Percentiles rank a stretch among this genome's conserved stretches.
phyloP scores from a whole-genome alignment of 2,113 vertebrate genomes.

The Gadus macrocephalus region DNA sequence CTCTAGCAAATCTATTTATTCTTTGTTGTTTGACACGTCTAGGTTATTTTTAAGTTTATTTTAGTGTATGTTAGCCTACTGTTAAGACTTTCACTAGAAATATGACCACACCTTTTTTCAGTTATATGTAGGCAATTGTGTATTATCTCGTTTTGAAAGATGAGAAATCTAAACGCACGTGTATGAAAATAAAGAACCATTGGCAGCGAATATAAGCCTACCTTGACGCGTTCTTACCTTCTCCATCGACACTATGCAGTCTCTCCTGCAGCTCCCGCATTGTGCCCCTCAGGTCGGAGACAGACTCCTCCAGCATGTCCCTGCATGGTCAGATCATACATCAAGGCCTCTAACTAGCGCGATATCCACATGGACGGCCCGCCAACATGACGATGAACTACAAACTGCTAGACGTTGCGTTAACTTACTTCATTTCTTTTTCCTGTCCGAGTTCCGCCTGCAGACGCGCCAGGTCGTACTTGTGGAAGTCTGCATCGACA shows the following conservation, averaged over 20 bases:
- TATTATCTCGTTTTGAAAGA: no score
- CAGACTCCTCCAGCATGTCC: constrained; percentile 64
- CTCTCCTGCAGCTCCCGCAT: constrained; percentile 62
- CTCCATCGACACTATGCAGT: constrained; percentile 61
- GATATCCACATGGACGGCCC: neutral
- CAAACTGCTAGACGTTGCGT: neutral
- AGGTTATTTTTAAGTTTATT: no score
- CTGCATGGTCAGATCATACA: constrained; percentile 30
- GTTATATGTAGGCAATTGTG: no score
- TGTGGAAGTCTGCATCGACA: constrained; percentile 35
- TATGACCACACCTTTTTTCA: no score
- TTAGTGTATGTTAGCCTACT: no score
- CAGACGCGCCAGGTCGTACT: constrained; percentile 40
- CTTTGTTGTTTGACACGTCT: no score
- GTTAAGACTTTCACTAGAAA: no score
- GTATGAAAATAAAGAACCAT: neutral
- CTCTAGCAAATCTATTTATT: no score
- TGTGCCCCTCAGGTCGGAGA: constrained; percentile 60
- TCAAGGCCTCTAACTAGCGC: neutral
- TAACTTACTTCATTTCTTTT: constrained; percentile 62
- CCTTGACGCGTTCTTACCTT: constrained; percentile 32
- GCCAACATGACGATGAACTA: neutral
- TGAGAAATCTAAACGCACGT: no score
- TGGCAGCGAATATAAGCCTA: neutral
- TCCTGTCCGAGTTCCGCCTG: constrained; percentile 60